These are phyloP conservation scores for Pseudomyrmex dendroicus DNA, from an alignment of 1,140 invertebrate genomes.

Conservation along the genomic window DNA sequence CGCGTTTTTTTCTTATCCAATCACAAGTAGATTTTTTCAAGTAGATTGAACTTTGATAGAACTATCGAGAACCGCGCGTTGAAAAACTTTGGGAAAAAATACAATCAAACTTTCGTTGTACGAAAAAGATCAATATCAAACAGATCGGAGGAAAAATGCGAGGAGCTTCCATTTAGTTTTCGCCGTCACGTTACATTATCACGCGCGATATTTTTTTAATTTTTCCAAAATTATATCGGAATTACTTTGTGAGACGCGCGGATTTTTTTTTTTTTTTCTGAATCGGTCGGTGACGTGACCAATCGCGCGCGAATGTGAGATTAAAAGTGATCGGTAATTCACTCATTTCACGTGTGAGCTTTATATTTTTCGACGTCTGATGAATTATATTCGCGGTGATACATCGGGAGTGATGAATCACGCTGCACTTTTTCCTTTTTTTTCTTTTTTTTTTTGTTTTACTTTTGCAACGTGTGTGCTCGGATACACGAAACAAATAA, in stretches of 20 bases:
- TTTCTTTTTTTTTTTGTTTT: neutral
- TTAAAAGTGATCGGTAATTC: conserved; percentile 44
- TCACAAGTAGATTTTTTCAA: neutral
- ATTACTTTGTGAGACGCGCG: too few species aligned
- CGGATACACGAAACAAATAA: conserved; percentile 37
- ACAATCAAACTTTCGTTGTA: neutral
- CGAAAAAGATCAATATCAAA: neutral
- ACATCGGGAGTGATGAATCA: conserved; percentile 47
- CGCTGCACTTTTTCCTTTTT: neutral
- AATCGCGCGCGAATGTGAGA: conserved; percentile 8
- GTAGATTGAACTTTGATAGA: neutral
- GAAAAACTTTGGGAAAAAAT: neutral
- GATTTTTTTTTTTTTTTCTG: too few species aligned
- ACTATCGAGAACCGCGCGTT: neutral
- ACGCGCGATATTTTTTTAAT: too few species aligned
- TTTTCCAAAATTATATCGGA: too few species aligned
- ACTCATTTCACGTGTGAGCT: conserved; percentile 17
- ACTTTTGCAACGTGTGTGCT: neutral
- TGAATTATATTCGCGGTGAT: conserved; percentile 48
- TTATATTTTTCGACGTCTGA: conserved; percentile 44
- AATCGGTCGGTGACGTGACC: neutral
- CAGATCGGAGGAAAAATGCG: neutral
- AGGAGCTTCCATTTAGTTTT: neutral
- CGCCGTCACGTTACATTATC: too few species aligned
- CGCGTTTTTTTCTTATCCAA: neutral